Evolutionary conservation across 1,140 invertebrate genomes (phyloP).

Genomic region (Zaprionus capensis): DNA sequence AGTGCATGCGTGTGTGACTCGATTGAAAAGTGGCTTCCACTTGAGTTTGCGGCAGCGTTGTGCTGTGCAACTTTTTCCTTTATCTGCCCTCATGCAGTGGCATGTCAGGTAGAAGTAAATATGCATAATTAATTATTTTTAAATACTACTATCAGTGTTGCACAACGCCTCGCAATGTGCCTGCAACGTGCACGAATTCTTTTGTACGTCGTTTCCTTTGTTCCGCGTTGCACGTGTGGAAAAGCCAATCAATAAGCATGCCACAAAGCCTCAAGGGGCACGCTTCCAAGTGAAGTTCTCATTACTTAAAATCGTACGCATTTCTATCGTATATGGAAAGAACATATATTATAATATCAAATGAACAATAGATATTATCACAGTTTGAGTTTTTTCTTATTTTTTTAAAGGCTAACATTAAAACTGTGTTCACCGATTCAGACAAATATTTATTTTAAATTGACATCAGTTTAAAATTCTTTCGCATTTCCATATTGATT

Average conservation of each 20-base stretch:
- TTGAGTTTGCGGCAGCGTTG: constrained; percentile 42
- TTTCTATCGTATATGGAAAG: not conserved
- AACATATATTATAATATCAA: not conserved
- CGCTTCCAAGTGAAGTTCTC: not conserved
- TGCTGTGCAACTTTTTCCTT: constrained; percentile 19
- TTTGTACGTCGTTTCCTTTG: constrained; percentile 54
- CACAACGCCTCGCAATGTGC: not conserved
- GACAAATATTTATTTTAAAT: not conserved
- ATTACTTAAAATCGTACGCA: not conserved
- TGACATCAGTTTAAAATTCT: not conserved
- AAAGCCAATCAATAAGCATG: constrained; percentile 54
- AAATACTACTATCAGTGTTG: constrained; percentile 36
- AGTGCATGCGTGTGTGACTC: not conserved
- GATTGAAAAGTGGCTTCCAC: constrained; percentile 11
- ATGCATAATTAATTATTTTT: constrained; percentile 68
- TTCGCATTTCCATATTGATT: not conserved
- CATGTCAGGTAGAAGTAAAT: constrained; percentile 40
- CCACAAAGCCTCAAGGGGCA: not conserved
- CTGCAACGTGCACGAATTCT: constrained; percentile 39
- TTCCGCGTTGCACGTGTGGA: constrained; percentile 19
- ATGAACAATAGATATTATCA: too few relatives aligned
- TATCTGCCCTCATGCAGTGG: constrained; percentile 19
- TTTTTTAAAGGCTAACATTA: not conserved
- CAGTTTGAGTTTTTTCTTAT: too few relatives aligned
- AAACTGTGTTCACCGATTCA: not conserved